phyloP scores from a whole-genome alignment of 2,797 vertebrate species.

The Sebastes paucispinis region DNA sequence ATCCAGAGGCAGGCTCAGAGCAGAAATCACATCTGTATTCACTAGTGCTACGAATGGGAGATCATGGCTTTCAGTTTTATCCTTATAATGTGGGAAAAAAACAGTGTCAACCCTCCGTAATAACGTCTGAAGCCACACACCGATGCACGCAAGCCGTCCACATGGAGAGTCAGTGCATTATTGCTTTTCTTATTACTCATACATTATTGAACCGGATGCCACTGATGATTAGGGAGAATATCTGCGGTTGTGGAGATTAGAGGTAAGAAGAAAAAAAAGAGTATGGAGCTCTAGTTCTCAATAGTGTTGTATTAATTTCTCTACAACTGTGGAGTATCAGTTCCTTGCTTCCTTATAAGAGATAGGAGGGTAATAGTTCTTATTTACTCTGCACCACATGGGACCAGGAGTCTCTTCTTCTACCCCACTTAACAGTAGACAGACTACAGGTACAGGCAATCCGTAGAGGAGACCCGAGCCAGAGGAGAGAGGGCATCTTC shows the following conservation, averaged over 20 bases:
- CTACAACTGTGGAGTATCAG: constrained; percentile 49
- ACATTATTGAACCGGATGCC: constrained; percentile 58
- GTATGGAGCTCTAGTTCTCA: constrained; percentile 50
- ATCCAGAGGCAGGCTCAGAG: constrained; percentile 49
- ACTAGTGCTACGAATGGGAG: constrained; percentile 24
- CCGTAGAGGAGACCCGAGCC: constrained; percentile 80
- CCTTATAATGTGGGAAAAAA: constrained; percentile 3
- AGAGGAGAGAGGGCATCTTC: constrained; percentile 62
- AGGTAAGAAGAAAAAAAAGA: constrained; percentile 15
- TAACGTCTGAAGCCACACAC: constrained; percentile 32
- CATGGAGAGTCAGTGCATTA: constrained; percentile 27
- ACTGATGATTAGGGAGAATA: constrained; percentile 56
- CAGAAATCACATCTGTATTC: constrained; percentile 48
- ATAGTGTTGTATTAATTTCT: constrained; percentile 45
- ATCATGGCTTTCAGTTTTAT: constrained; percentile 23
- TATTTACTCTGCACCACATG: constrained; percentile 17
- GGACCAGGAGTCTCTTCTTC: constrained; percentile 36
- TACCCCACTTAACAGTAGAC: constrained; percentile 20
- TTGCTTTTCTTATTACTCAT: constrained; percentile 25
- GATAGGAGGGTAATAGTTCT: constrained; percentile 6
- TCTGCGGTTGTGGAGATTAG: constrained; percentile 26
- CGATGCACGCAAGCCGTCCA: constrained; percentile 28
- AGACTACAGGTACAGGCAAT: constrained; percentile 40
- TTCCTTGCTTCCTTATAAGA: constrained; percentile 33
- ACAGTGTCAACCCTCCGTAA: constrained; percentile 33